Percentiles rank a stretch among this genome's conserved stretches.
These are phyloP conservation scores for Cosmorhoe ocellata DNA, from an alignment of 2,888 invertebrate species.

Conservation along the genomic window DNA sequence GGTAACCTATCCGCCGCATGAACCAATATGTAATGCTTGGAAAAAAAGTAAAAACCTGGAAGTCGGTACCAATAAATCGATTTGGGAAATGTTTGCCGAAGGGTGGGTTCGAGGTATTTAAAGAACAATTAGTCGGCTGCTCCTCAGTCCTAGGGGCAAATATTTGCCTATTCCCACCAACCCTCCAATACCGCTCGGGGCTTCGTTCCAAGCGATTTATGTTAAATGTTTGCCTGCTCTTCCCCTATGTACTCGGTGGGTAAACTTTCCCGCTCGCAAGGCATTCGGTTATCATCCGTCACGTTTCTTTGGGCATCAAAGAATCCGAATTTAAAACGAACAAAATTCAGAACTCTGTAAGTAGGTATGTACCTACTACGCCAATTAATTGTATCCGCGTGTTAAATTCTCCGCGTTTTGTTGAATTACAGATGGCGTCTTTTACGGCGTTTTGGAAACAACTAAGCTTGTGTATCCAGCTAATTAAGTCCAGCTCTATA, in stretches of 20 bases:
- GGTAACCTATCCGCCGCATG: conserved; percentile 53
- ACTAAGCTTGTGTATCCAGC: conserved; percentile 14
- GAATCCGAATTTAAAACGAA: conserved; percentile 1
- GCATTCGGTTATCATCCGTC: conserved; percentile 41
- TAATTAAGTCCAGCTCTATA: conserved; percentile 24
- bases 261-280: conserved; percentile 54
- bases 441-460: conserved; percentile 17
- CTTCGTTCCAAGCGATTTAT: conserved; percentile 69
- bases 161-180: conserved; percentile 80
- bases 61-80: conserved; percentile 73
- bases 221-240: conserved; percentile 70
- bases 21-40: conserved; percentile 44
- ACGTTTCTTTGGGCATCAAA: conserved; percentile 6
- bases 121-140: conserved; percentile 81
- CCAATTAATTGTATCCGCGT: not conserved
- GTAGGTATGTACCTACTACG: too few species aligned
- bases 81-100: conserved; percentile 72
- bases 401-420: conserved; percentile 7
- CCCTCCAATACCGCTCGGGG: conserved; percentile 73
- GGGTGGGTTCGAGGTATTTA: conserved; percentile 75
- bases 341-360: not conserved
- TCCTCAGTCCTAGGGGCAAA: conserved; percentile 74
- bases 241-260: conserved; percentile 64
- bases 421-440: conserved; percentile 4
- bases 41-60: conserved; percentile 58